Conservation (phyloP, 2,113 vertebrate genomes). For the Oryzias celebensis region DNA sequence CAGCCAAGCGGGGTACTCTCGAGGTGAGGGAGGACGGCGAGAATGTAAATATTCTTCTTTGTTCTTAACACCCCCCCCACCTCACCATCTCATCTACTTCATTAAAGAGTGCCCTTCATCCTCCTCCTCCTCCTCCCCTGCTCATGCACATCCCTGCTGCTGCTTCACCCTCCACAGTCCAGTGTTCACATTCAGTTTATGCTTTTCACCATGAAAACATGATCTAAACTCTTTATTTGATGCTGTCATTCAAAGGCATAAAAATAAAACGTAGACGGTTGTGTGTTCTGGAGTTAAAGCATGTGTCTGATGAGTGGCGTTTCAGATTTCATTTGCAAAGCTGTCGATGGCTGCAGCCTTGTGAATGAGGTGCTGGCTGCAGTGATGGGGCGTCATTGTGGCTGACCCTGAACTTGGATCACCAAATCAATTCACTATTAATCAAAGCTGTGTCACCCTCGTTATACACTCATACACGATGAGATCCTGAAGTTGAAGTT, state of each 20-base stretch:
- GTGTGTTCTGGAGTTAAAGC: too few relatives aligned
- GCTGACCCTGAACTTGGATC: too few relatives aligned
- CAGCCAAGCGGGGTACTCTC: slow-evolving; percentile 94
- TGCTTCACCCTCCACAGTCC: slow-evolving; percentile 38
- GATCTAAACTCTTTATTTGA: slow-evolving; percentile 20
- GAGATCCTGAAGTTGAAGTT: too few relatives aligned
- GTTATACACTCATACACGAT: too few relatives aligned
- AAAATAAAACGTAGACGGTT: too few relatives aligned
- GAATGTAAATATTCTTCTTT: slow-evolving; percentile 63
- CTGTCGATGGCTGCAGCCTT: too few relatives aligned
- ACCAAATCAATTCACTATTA: too few relatives aligned
- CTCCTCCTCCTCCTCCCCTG: background rate
- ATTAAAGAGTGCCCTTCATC: slow-evolving; percentile 42
- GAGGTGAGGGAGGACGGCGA: slow-evolving; percentile 85
- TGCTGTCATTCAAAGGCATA: background rate
- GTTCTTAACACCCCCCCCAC: slow-evolving; percentile 24
- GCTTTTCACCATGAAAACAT: slow-evolving; percentile 26
- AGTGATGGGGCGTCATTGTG: too few relatives aligned
- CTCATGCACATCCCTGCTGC: slow-evolving; percentile 13
- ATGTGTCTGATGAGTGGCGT: too few relatives aligned
- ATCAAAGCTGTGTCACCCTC: too few relatives aligned
- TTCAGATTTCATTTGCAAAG: too few relatives aligned
- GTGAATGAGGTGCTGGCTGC: too few relatives aligned
- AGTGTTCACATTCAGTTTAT: slow-evolving; percentile 18
- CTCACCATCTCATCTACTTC: slow-evolving; percentile 30